Evolutionary conservation across 53 echinoderm and acorn worm genomes (phyloP).

Genomic region (Holothuria leucospilota): DNA sequence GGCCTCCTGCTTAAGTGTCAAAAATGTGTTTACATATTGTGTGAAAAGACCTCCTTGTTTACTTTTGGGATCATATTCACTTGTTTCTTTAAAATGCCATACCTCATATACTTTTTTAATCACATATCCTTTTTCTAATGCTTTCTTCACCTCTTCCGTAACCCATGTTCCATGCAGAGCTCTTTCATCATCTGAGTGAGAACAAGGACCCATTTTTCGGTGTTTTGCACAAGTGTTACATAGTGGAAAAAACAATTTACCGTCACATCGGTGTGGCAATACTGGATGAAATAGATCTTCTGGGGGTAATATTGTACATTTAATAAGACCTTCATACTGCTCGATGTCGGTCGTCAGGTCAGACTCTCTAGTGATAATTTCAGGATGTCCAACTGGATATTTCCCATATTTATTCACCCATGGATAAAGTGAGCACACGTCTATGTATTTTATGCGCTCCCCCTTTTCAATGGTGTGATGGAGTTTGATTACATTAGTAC

Average conservation of each 20-base stretch:
- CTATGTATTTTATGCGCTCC: slow-evolving; percentile 65
- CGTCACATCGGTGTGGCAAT: slow-evolving; percentile 52
- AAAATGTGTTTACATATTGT: slow-evolving; percentile 63
- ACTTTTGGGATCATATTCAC: slow-evolving; percentile 36
- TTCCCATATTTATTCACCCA: slow-evolving; percentile 61
- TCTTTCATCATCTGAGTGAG: neutral
- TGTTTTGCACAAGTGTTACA: slow-evolving; percentile 57
- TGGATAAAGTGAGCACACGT: slow-evolving; percentile 72
- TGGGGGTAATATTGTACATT: slow-evolving; percentile 73
- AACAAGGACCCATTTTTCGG: neutral
- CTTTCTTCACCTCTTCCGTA: slow-evolving; percentile 68
- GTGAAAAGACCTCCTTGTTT: slow-evolving; percentile 67
- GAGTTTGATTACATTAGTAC: slow-evolving; percentile 50
- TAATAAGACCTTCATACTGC: slow-evolving; percentile 65
- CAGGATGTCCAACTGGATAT: slow-evolving; percentile 72
- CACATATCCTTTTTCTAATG: slow-evolving; percentile 62
- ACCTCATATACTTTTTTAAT: slow-evolving; percentile 64
- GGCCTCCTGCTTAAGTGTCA: slow-evolving; percentile 80
- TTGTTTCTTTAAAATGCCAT: slow-evolving; percentile 68
- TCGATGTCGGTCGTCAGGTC: slow-evolving; percentile 21
- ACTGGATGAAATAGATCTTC: slow-evolving; percentile 60
- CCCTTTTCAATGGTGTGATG: neutral
- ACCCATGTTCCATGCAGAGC: slow-evolving; percentile 67
- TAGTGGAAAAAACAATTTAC: slow-evolving; percentile 70
- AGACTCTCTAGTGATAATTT: slow-evolving; percentile 31